Evolutionary conservation across 1,140 invertebrate species (phyloP), one percentile per base, ranked within the genome.

Genomic region (Gonioctena quinquepunctata): DNA sequence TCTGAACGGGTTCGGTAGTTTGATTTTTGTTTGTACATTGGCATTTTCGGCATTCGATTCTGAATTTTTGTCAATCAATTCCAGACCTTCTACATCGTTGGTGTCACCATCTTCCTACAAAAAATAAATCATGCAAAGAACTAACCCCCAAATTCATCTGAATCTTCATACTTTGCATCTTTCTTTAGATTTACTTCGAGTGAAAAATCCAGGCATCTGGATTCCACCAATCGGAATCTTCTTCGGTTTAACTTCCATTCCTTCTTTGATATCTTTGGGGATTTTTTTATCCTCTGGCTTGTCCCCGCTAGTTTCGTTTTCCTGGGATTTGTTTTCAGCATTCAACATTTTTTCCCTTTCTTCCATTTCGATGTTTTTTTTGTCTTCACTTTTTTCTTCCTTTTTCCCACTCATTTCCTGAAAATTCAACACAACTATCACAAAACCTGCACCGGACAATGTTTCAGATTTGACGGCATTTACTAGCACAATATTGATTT

Each of bases 201-300:
- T 93, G 77, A 93, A 92, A 81, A 90, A 91, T 25, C 92, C 92
- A 3, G 92, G 92, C 88, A 94, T 90, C 85, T 93, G 92, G 56
- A 94, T 92, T 11, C 91, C 92, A 27, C 92, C 92, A 72, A 93
- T 93, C 2, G 92, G 92, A 76, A 93, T 93, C 80, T 92, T 93
- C 79, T 91, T 92, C 6, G 90, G 90, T 76, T 92, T 92, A 1
- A 90, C 89, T 80, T 90, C 89, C 68, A 89, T 85, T 25, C 89
- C 89, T 76, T 90, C 88, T 75, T 90, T 89, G 13, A 88, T 88
- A 3, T 90, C 84, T 27, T 85, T 84, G 3, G 86, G 85, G 3
- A 82, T 83, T 75, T 86, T 86, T 33, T 88, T 86, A 65, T 87
- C 86, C 18, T 85, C 85, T 26, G 85, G 87, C 60, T 86, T 86